These are phyloP conservation scores for Tenrec ecaudatus DNA, from an alignment of 2,113 vertebrate species.

Conservation along the genomic window DNA sequence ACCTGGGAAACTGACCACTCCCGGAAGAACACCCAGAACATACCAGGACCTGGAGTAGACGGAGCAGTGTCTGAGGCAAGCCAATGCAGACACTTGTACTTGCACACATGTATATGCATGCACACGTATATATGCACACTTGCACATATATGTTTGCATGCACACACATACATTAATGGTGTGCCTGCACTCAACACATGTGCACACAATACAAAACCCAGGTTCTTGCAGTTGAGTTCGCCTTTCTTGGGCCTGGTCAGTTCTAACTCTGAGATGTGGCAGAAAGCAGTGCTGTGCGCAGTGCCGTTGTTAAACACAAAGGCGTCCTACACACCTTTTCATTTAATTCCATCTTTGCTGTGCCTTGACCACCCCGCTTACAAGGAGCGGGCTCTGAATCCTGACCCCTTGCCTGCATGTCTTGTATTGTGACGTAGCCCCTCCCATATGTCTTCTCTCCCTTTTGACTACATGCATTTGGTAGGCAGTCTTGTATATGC, in stretches of 20 bases:
- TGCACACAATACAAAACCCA: too few species aligned
- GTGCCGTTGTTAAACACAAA: rapidly evolving
- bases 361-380: rapidly evolving
- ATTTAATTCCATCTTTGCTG: rapidly evolving
- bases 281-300: rapidly evolving
- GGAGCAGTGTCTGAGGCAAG: rapidly evolving
- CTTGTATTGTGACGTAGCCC: not conserved
- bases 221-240: rapidly evolving
- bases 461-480: not conserved
- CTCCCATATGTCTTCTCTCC: not conserved
- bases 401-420: rapidly evolving
- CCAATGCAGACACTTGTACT: not conserved
- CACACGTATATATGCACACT: too few species aligned
- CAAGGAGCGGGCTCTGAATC: not conserved
- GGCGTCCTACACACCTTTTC: not conserved
- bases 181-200: not conserved
- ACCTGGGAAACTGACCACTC: too few species aligned
- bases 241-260: not conserved
- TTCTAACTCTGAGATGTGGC: not conserved
- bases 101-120: not conserved
- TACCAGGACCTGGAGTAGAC: not conserved
- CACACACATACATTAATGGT: too few species aligned
- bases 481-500: not conserved
- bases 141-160: too few species aligned
- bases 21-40: not conserved